A percentile compares a stretch with the other conserved stretches of the same genome.
phyloP scores from a whole-genome alignment of 2,113 vertebrate genomes.

The Corapipo altera region DNA sequence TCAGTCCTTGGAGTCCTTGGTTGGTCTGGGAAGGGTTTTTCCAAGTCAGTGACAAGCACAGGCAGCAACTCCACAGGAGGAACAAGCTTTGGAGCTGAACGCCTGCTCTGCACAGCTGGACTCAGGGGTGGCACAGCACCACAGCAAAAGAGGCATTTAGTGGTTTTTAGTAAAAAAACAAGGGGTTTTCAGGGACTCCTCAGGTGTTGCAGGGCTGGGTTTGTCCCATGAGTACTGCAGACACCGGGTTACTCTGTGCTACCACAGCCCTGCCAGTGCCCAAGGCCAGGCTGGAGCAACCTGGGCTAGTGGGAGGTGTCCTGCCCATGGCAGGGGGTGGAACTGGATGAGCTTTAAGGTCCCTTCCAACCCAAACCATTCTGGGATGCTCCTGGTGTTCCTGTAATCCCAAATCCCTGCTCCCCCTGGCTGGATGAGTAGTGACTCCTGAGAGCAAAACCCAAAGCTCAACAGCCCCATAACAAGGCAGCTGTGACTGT shows the following conservation, averaged over 20 bases:
- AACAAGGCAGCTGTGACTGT: no score
- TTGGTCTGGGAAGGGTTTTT: neutral
- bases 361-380: neutral
- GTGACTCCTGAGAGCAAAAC: neutral
- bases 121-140: rapidly evolving
- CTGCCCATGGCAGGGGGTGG: neutral
- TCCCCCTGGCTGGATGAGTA: neutral
- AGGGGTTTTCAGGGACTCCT: rapidly evolving
- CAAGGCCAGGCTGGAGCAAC: neutral
- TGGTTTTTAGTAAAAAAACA: neutral
- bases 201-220: neutral
- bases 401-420: neutral
- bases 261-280: neutral
- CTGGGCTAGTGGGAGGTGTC: neutral
- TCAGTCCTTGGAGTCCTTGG: neutral
- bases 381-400: neutral
- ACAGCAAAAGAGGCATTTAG: neutral
- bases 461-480: neutral
- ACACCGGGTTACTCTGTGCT: rapidly evolving
- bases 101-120: neutral
- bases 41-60: neutral
- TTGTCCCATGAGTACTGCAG: neutral
- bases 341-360: neutral
- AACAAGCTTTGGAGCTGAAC: rapidly evolving
- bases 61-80: neutral